Evolutionary conservation across 92 coral and sea anemone genomes (phyloP).

Genomic region (Parazoanthus swiftii): DNA sequence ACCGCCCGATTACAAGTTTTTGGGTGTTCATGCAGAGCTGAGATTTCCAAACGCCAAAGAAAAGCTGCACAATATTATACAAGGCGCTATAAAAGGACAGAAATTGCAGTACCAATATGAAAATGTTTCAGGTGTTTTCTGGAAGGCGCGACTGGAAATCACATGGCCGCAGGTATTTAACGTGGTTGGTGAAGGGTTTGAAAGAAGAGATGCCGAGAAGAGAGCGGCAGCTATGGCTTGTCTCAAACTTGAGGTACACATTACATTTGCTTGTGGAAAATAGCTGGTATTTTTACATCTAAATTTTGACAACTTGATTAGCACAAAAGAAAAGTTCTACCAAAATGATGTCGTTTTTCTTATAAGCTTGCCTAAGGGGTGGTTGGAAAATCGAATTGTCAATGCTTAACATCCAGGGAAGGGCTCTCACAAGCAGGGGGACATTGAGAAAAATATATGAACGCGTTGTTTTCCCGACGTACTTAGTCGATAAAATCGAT

Average conservation of each 20-base stretch:
- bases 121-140: conserved; percentile 49
- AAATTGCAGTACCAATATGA: conserved; percentile 43
- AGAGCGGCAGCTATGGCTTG: conserved; percentile 85
- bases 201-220: conserved; percentile 72
- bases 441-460: too few relatives aligned
- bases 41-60: conserved; percentile 78
- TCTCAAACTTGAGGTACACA: conserved; percentile 67
- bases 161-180: conserved; percentile 74
- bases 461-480: too few relatives aligned
- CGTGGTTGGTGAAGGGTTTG: conserved; percentile 69
- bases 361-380: too few relatives aligned
- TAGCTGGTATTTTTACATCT: too few relatives aligned
- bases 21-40: conserved; percentile 72
- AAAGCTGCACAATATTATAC: conserved; percentile 76
- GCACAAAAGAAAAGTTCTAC: too few relatives aligned
- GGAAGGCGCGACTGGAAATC: conserved; percentile 60
- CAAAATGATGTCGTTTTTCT: too few relatives aligned
- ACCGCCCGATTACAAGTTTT: conserved; percentile 34
- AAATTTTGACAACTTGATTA: too few relatives aligned
- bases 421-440: too few relatives aligned
- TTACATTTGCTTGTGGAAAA: too few relatives aligned
- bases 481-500: too few relatives aligned
- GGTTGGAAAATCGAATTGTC: too few relatives aligned
- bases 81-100: conserved; percentile 67
- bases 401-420: too few relatives aligned